Conservation (phyloP, 2,797 vertebrate species). For the Melanitta fusca region DNA sequence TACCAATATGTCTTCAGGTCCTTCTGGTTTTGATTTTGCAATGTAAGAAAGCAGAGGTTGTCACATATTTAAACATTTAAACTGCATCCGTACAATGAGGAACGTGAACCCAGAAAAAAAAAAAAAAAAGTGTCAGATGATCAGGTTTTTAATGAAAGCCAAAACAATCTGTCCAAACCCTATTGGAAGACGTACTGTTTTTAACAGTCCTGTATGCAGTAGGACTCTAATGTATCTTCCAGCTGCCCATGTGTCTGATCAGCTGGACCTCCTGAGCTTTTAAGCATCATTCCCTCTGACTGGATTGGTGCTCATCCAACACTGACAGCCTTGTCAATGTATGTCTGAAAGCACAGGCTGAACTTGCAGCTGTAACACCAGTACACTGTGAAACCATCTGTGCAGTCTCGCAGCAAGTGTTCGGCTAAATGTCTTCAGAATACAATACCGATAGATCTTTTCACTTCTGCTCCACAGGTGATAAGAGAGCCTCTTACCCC, state of each 20-base stretch:
- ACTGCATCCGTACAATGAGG: neutral
- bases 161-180: neutral
- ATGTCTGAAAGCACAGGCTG: neutral
- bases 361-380: neutral
- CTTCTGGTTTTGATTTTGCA: neutral
- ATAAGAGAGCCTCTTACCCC: conserved; percentile 17
- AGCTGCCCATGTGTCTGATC: neutral
- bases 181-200: neutral
- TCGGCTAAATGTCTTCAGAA: neutral
- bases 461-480: neutral
- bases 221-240: neutral
- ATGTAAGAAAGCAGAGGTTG: neutral
- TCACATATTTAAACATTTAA: neutral
- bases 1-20: neutral
- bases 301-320: neutral
- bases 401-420: neutral
- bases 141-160: neutral
- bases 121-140: neutral
- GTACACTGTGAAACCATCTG: conserved; percentile 21
- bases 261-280: neutral
- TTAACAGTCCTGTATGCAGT: neutral
- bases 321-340: neutral
- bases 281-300: neutral
- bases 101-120: neutral
- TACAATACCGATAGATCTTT: neutral